These are phyloP conservation scores for Podarcis muralis DNA, from an alignment of 2,113 vertebrate species.

Conservation along the genomic window DNA sequence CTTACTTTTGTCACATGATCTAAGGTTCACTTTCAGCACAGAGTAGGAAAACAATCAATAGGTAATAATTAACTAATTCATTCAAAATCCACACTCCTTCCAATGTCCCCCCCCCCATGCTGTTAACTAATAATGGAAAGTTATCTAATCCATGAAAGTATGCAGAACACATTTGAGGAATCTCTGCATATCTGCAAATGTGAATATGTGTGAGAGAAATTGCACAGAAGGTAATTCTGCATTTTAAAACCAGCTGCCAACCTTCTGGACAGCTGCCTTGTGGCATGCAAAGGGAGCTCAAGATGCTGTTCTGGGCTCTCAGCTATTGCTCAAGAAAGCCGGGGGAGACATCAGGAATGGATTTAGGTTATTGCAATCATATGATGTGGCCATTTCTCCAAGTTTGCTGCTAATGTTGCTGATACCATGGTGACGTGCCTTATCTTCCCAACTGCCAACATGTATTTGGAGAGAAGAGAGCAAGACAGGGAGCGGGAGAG, in stretches of 20 bases:
- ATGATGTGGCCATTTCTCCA: conserved; percentile 40
- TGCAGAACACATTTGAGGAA: too few relatives aligned
- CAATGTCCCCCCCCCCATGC: background rate
- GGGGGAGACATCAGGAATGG: conserved; percentile 44
- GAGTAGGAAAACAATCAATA: too few relatives aligned
- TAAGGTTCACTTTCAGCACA: too few relatives aligned
- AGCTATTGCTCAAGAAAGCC: conserved; percentile 59
- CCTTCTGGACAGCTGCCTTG: background rate
- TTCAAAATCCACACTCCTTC: background rate
- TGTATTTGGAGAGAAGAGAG: conserved; percentile 24
- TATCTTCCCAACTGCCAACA: conserved; percentile 53
- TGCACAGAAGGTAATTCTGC: conserved; percentile 26
- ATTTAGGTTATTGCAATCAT: conserved; percentile 57
- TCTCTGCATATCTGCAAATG: background rate
- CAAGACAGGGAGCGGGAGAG: background rate
- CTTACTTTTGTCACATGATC: too few relatives aligned
- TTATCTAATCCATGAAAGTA: background rate
- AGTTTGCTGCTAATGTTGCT: conserved; percentile 41
- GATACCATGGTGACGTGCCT: conserved; percentile 52
- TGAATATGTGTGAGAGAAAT: background rate
- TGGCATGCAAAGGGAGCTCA: background rate
- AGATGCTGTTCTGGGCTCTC: conserved; percentile 27
- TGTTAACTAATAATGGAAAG: background rate
- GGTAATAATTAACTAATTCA: too few relatives aligned
- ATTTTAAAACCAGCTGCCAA: conserved; percentile 51